Evolutionary conservation across 2,797 vertebrate genomes (phyloP).

Genomic region (Halcyon badia): DNA sequence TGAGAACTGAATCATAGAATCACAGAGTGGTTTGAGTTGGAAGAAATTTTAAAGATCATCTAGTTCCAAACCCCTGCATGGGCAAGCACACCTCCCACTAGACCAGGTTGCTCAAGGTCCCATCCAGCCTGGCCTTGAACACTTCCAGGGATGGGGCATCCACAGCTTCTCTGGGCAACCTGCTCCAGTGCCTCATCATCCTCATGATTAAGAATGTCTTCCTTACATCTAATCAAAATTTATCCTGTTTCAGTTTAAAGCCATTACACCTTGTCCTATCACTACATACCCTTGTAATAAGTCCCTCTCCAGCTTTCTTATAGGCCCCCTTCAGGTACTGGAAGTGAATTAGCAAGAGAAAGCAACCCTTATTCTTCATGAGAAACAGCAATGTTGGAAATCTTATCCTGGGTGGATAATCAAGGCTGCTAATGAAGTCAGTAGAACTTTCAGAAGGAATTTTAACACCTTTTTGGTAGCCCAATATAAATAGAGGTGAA

Average conservation of each 20-base stretch:
- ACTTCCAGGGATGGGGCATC: not conserved
- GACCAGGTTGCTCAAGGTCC: not conserved
- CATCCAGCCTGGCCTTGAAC: not conserved
- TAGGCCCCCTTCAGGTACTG: not conserved
- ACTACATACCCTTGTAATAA: not conserved
- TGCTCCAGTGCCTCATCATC: not conserved
- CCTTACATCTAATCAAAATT: not conserved
- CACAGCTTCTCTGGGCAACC: not conserved
- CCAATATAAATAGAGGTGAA: not conserved
- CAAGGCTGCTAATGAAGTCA: not conserved
- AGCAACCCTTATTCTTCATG: not conserved
- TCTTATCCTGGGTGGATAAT: not conserved
- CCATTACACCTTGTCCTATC: not conserved
- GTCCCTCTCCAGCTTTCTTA: not conserved
- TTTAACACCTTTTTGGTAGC: not conserved
- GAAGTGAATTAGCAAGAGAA: not conserved
- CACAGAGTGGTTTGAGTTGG: not conserved
- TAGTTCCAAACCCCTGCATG: not conserved
- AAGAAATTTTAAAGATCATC: not conserved
- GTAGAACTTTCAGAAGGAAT: not conserved
- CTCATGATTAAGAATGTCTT: not conserved
- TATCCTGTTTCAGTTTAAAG: not conserved
- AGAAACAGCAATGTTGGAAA: not conserved
- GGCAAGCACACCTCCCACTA: not conserved
- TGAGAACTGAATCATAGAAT: not conserved